Evolutionary conservation across 1,140 invertebrate species (phyloP).

Genomic region (Antheraea pernyi): DNA sequence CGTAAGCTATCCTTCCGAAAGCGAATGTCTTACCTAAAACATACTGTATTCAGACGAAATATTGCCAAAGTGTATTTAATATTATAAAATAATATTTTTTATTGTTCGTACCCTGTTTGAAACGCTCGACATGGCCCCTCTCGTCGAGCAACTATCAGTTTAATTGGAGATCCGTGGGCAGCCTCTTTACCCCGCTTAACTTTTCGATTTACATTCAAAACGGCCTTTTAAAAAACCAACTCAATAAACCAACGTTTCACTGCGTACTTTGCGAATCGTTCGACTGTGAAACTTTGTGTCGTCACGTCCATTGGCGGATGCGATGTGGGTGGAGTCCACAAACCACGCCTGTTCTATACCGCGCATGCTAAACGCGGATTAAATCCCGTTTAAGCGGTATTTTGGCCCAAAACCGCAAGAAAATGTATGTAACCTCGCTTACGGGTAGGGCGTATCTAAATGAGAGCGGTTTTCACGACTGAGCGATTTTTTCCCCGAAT

Average conservation of each 20-base stretch:
- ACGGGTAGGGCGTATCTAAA: conserved; percentile 73
- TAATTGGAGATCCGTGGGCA: conserved; percentile 71
- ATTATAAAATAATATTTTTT: background rate
- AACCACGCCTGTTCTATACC: conserved; percentile 45
- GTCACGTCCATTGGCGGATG: conserved; percentile 43
- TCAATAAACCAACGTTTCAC: conserved; percentile 71
- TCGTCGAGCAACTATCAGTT: conserved; percentile 69
- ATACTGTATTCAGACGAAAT: too few relatives aligned
- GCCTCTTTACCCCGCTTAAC: conserved; percentile 75
- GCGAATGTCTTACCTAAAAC: too few relatives aligned
- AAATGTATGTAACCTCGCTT: conserved; percentile 73
- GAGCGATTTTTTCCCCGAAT: conserved; percentile 56
- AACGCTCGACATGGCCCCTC: conserved; percentile 25
- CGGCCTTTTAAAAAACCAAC: conserved; percentile 75
- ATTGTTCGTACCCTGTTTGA: background rate
- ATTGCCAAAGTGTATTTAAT: background rate
- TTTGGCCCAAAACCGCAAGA: conserved; percentile 76
- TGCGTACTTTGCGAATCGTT: conserved; percentile 64
- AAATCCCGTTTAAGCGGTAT: conserved; percentile 77
- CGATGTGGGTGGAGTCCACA: conserved; percentile 44
- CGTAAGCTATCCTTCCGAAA: too few relatives aligned
- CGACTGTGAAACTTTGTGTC: conserved; percentile 55
- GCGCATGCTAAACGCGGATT: conserved; percentile 76
- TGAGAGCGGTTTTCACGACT: conserved; percentile 72
- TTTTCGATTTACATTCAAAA: conserved; percentile 79